Evolutionary conservation across 1,140 invertebrate species (phyloP).

Genomic region (Bombus superbus): DNA sequence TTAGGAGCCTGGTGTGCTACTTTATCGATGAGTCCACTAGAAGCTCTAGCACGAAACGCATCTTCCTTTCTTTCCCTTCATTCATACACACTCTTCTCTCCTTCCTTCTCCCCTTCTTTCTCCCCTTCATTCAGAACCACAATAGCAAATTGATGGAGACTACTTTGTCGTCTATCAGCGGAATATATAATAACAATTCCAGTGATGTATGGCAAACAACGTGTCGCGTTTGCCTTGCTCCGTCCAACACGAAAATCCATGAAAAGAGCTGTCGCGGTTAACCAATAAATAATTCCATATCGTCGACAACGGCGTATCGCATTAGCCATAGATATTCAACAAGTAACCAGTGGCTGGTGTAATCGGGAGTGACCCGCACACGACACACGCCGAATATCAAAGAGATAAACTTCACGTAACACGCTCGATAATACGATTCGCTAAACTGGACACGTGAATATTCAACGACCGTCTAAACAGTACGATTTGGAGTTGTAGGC

Average conservation of each 20-base stretch:
- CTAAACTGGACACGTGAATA: not conserved
- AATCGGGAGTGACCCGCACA: slow-evolving; percentile 3
- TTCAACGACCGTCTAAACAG: slow-evolving; percentile 1
- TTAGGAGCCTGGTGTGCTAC: not conserved
- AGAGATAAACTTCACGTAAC: slow-evolving; percentile 4
- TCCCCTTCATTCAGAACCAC: not conserved
- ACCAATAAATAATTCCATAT: not conserved
- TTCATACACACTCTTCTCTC: not conserved
- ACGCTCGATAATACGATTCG: slow-evolving; percentile 10
- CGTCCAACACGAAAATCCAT: not conserved
- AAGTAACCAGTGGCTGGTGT: slow-evolving; percentile 2
- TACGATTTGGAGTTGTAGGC: not conserved
- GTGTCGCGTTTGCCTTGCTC: no score
- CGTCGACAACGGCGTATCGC: not conserved
- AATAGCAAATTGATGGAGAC: not conserved
- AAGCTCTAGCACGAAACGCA: no score
- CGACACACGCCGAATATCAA: slow-evolving; percentile 28
- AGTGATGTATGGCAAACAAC: not conserved
- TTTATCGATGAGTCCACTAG: no score
- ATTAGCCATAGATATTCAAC: slow-evolving; percentile 12
- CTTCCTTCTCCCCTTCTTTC: not conserved
- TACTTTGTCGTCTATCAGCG: not conserved
- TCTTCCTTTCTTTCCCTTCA: no score
- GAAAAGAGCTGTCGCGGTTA: not conserved
- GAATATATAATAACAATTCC: not conserved